Conservation (phyloP, 2,888 invertebrate genomes). For the Drosophila aldrichi region DNA sequence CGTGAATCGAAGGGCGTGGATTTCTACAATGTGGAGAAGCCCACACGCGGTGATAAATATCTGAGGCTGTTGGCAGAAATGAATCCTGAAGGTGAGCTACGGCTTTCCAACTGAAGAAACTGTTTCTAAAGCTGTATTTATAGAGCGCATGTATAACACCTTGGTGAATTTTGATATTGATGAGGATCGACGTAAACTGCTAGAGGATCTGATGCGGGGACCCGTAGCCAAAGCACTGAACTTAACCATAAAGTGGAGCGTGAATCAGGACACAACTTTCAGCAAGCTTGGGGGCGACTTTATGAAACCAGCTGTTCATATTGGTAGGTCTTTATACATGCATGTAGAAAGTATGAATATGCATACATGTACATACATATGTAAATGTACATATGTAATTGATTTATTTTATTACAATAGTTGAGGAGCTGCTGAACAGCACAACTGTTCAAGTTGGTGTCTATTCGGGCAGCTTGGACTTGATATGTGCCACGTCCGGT, state of each 20-base stretch:
- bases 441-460: constrained; percentile 90
- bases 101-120: background rate
- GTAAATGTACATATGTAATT: background rate
- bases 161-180: constrained; percentile 80
- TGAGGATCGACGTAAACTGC: constrained; percentile 76
- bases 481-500: constrained; percentile 94
- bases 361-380: too few species aligned
- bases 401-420: constrained; percentile 72
- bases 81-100: constrained; percentile 46
- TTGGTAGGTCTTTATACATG: constrained; percentile 86
- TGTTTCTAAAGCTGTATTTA: background rate
- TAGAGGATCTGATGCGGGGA: constrained; percentile 89
- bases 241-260: constrained; percentile 90
- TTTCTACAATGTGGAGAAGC: constrained; percentile 91
- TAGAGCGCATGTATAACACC: constrained; percentile 82
- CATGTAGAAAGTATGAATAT: too few species aligned
- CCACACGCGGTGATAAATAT: constrained; percentile 72
- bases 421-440: constrained; percentile 89
- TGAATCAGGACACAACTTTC: constrained; percentile 87
- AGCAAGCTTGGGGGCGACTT: constrained; percentile 88
- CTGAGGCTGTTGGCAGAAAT: constrained; percentile 38
- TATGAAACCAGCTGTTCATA: constrained; percentile 91
- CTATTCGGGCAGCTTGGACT: constrained; percentile 92
- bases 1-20: constrained; percentile 89
- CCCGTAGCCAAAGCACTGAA: constrained; percentile 88